Evolutionary conservation across 2,113 vertebrate genomes (phyloP).

Genomic region (Platichthys stellatus): DNA sequence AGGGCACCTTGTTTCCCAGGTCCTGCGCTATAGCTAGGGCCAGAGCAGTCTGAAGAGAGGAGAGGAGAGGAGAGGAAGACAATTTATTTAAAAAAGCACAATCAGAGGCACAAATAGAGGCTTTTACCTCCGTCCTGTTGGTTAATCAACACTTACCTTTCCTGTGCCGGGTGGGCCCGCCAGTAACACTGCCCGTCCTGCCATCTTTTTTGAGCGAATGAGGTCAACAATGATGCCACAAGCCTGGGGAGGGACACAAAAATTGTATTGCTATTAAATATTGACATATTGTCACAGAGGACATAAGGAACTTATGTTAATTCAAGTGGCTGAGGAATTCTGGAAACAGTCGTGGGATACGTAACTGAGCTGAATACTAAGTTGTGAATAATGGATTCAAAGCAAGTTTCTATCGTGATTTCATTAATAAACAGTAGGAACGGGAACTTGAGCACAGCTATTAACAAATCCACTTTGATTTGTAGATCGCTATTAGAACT

Average conservation of each 20-base stretch:
- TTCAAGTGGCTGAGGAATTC: not conserved
- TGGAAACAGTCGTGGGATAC: no score
- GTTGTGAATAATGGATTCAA: no score
- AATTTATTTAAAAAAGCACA: not conserved
- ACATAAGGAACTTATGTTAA: not conserved
- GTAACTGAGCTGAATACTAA: no score
- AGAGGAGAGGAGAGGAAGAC: not conserved
- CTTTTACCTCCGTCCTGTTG: not conserved
- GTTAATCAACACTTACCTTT: slow-evolving; percentile 84
- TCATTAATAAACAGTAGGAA: no score
- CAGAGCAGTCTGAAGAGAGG: slow-evolving; percentile 88
- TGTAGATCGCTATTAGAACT: no score
- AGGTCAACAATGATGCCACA: slow-evolving; percentile 97
- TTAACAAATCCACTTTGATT: no score
- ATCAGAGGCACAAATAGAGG: not conserved
- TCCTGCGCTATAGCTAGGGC: slow-evolving; percentile 97
- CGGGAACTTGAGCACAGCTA: no score
- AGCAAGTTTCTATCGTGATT: no score
- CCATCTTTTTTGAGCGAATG: slow-evolving; percentile 98
- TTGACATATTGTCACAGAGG: not conserved
- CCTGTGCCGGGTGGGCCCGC: slow-evolving; percentile 98
- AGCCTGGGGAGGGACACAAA: slow-evolving; percentile 81
- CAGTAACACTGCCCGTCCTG: slow-evolving; percentile 93
- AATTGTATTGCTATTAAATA: not conserved
- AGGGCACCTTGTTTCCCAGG: slow-evolving; percentile 97